Evolutionary conservation across 2,888 invertebrate genomes (phyloP).

Genomic region (Plebejus argus): DNA sequence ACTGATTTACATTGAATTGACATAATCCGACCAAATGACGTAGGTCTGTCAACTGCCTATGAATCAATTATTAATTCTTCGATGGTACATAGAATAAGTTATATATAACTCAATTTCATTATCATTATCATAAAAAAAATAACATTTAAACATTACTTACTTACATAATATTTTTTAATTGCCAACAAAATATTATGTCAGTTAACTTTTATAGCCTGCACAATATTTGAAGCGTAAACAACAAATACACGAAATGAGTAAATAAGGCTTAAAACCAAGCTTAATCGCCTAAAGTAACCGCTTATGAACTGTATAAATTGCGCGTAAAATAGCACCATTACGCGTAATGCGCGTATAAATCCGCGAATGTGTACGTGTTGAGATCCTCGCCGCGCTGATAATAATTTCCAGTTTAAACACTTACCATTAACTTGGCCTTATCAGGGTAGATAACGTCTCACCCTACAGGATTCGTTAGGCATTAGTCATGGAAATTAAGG

Average conservation of each 20-base stretch:
- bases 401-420: neutral
- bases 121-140: too few species aligned
- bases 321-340: neutral
- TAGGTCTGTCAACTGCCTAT: too few species aligned
- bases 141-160: too few species aligned
- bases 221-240: neutral
- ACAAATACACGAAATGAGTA: neutral
- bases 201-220: neutral
- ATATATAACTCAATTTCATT: too few species aligned
- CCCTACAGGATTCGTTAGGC: neutral
- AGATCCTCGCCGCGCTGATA: neutral
- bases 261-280: neutral
- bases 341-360: slow-evolving; percentile 12
- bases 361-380: slow-evolving; percentile 10
- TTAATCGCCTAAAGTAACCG: neutral
- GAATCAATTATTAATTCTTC: too few species aligned
- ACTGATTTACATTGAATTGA: too few species aligned
- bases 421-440: neutral
- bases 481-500: slow-evolving; percentile 1
- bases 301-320: slow-evolving; percentile 11
- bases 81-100: too few species aligned
- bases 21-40: too few species aligned
- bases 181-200: too few species aligned
- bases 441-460: neutral
- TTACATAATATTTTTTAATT: too few species aligned